Percentiles rank a stretch among this genome's conserved stretches.
These are phyloP conservation scores for Hydraecia micacea DNA, from an alignment of 2,888 invertebrate species.

Conservation along the genomic window DNA sequence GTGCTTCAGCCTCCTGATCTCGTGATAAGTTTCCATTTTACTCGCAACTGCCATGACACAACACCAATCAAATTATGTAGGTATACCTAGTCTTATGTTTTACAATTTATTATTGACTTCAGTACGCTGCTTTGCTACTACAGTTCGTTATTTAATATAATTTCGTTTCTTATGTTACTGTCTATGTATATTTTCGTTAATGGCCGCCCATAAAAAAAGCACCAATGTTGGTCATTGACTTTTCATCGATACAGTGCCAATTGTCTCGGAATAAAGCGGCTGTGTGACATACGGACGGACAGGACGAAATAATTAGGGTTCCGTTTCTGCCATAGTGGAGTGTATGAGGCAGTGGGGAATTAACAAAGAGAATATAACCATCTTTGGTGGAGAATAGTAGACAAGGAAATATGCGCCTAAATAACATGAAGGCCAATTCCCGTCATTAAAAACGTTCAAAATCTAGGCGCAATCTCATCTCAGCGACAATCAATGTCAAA, in stretches of 20 bases:
- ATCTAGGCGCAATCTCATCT: too few species aligned
- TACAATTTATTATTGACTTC: constrained; percentile 7
- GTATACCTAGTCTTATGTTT: background rate
- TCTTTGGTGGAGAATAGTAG: background rate
- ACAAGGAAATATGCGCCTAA: background rate
- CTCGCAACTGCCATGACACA: constrained; percentile 24
- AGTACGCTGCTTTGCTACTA: background rate
- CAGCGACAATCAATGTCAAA: too few species aligned
- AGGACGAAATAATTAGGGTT: background rate
- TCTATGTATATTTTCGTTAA: background rate
- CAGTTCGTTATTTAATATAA: constrained; percentile 1
- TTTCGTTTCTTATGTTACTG: background rate
- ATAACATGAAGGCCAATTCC: background rate
- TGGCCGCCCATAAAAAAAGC: background rate
- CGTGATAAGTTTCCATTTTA: constrained; percentile 40
- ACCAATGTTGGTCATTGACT: background rate
- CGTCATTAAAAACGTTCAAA: too few species aligned
- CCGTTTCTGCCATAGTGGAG: background rate
- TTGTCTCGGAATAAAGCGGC: background rate
- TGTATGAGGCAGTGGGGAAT: background rate
- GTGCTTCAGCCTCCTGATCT: constrained; percentile 20
- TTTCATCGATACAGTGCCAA: background rate
- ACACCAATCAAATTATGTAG: constrained; percentile 35
- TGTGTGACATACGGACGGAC: background rate
- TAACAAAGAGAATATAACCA: too few species aligned